These are phyloP conservation scores for Hycleus cichorii DNA, from an alignment of 1,140 invertebrate species.

Conservation along the genomic window DNA sequence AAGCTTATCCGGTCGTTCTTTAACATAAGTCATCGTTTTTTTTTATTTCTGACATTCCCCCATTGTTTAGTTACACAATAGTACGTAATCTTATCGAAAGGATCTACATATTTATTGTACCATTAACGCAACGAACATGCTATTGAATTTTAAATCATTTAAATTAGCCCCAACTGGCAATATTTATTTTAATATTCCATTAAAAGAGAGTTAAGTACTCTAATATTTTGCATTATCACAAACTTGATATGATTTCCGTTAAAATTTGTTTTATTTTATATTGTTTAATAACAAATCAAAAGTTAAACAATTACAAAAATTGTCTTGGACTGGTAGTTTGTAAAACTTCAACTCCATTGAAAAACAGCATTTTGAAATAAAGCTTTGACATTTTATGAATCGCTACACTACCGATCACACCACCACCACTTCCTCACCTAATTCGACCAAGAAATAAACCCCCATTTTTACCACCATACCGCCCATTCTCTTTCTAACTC, in stretches of 20 bases:
- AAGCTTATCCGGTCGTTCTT: constrained; percentile 1
- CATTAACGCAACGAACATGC: constrained; percentile 31
- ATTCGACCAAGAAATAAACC: background rate
- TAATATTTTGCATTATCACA: constrained; percentile 1
- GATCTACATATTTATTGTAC: constrained; percentile 33
- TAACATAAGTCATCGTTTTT: constrained; percentile 6
- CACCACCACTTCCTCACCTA: too few relatives aligned
- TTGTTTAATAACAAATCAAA: too few relatives aligned
- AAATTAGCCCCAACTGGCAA: constrained; percentile 28
- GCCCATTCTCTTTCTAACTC: constrained; percentile 23
- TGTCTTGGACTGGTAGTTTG: too few relatives aligned
- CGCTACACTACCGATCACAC: too few relatives aligned
- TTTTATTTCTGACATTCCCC: constrained; percentile 6
- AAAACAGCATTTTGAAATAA: constrained; percentile 2
- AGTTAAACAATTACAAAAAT: too few relatives aligned
- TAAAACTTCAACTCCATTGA: too few relatives aligned
- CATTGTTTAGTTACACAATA: constrained; percentile 17
- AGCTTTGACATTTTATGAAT: constrained; percentile 30
- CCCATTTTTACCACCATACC: background rate
- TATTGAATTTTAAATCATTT: constrained; percentile 36
- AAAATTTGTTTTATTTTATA: too few relatives aligned
- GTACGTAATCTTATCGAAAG: constrained; percentile 14
- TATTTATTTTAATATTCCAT: constrained; percentile 27
- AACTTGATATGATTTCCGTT: background rate
- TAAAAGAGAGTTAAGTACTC: constrained; percentile 15